Percentiles rank a stretch among this genome's conserved stretches.
Evolutionary conservation across 2,888 invertebrate genomes (phyloP).

Genomic region (Mimas tiliae): DNA sequence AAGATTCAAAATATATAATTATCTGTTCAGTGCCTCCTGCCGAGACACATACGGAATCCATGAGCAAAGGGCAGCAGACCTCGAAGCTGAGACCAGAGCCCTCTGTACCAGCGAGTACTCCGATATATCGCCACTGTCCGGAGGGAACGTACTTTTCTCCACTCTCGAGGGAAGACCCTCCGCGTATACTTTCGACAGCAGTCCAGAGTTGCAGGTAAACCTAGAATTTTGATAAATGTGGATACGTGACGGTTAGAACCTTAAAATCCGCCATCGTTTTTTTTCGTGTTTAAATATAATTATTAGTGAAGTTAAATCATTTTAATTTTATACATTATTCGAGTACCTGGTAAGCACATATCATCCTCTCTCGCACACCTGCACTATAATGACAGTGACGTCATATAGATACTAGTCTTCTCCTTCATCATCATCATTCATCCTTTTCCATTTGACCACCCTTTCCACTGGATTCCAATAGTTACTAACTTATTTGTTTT

Average conservation of each 20-base stretch:
- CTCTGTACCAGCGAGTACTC: conserved; percentile 99
- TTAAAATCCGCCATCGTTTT: too few species aligned
- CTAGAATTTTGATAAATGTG: background rate
- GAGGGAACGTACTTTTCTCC: conserved; percentile 97
- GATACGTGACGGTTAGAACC: background rate
- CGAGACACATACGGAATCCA: conserved; percentile 95
- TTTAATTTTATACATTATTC: too few species aligned
- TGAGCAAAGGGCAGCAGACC: conserved; percentile 89
- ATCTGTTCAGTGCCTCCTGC: conserved; percentile 91
- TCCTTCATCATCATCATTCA: too few species aligned
- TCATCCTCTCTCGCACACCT: too few species aligned
- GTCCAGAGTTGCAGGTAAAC: conserved; percentile 93
- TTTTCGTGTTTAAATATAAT: too few species aligned
- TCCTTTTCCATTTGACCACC: too few species aligned
- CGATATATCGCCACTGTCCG: conserved; percentile 97
- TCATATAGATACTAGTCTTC: too few species aligned
- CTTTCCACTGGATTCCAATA: too few species aligned
- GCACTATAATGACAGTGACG: too few species aligned
- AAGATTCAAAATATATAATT: background rate
- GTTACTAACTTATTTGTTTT: too few species aligned
- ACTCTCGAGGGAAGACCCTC: conserved; percentile 97
- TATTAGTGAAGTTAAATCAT: too few species aligned
- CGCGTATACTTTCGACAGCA: conserved; percentile 95
- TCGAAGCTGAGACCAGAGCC: conserved; percentile 94
- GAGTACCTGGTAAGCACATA: too few species aligned